Percentiles rank a stretch among this genome's conserved stretches.
These are phyloP conservation scores for Thymelicus acteon DNA, from an alignment of 2,888 invertebrate species.

Conservation along the genomic window DNA sequence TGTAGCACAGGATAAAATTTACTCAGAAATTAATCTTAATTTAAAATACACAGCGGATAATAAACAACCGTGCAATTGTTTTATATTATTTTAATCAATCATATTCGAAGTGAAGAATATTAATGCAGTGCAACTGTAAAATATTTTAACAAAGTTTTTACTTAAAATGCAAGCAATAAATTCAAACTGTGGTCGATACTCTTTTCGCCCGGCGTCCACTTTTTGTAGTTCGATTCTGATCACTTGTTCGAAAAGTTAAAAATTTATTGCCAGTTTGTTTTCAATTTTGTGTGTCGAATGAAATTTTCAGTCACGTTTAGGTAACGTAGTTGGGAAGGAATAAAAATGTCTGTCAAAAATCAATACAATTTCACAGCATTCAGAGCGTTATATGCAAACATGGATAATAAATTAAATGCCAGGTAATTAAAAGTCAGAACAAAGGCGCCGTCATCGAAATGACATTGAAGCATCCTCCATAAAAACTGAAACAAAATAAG, in stretches of 20 bases:
- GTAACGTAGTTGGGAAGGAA: constrained; percentile 50
- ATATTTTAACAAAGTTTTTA: constrained; percentile 63
- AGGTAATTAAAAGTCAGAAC: constrained; percentile 22
- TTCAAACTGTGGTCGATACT: constrained; percentile 73
- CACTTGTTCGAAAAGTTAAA: constrained; percentile 78
- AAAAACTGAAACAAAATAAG: constrained; percentile 51
- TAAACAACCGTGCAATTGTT: too few relatives aligned
- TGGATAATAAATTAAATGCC: constrained; percentile 45
- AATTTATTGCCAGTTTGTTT: constrained; percentile 75
- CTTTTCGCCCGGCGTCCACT: constrained; percentile 66
- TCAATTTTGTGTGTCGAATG: constrained; percentile 67
- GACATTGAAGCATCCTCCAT: constrained; percentile 25
- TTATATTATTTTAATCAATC: too few relatives aligned
- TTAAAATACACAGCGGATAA: too few relatives aligned
- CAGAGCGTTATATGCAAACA: constrained; percentile 11
- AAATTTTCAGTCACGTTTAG: constrained; percentile 54
- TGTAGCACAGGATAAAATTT: too few relatives aligned
- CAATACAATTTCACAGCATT: constrained; percentile 40
- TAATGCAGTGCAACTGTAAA: constrained; percentile 40
- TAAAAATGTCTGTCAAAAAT: constrained; percentile 56
- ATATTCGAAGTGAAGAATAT: constrained; percentile 34
- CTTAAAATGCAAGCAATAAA: constrained; percentile 68
- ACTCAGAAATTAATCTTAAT: too few relatives aligned
- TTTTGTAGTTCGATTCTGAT: constrained; percentile 80
- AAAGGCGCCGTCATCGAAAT: constrained; percentile 34